Conservation (phyloP, 2,797 vertebrate species). For the Acanthopagrus latus region DNA sequence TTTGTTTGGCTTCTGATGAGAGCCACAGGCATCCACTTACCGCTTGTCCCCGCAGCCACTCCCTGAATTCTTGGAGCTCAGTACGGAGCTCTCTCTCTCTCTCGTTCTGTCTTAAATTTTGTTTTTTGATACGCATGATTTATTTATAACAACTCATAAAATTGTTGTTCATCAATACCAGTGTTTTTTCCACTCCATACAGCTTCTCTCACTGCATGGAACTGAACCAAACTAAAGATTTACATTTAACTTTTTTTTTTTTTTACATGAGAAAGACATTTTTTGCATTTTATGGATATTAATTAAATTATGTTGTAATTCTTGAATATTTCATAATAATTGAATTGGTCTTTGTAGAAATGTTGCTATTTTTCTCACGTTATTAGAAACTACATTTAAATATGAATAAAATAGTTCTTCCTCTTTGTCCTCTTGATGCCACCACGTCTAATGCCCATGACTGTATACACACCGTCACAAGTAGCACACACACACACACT, state of each 20-base stretch:
- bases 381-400: background rate
- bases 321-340: background rate
- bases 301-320: background rate
- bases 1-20: constrained; percentile 70
- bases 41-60: constrained; percentile 8
- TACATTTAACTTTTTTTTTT: background rate
- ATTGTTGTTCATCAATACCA: background rate
- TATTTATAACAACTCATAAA: too few relatives aligned
- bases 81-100: background rate
- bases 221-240: background rate
- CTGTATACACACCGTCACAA: constrained; percentile 43
- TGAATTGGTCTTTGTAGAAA: background rate
- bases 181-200: background rate
- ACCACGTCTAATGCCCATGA: constrained; percentile 30
- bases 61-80: constrained; percentile 34
- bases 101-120: background rate
- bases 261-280: background rate
- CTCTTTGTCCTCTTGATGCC: constrained; percentile 1
- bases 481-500: constrained; percentile 7
- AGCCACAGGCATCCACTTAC: constrained; percentile 40
- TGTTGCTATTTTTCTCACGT: background rate
- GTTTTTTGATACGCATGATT: background rate
- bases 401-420: background rate
- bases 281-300: background rate
- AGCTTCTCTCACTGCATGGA: background rate